phyloP scores from a whole-genome alignment of 1,140 invertebrate genomes.

The Liolophura sinensis region DNA sequence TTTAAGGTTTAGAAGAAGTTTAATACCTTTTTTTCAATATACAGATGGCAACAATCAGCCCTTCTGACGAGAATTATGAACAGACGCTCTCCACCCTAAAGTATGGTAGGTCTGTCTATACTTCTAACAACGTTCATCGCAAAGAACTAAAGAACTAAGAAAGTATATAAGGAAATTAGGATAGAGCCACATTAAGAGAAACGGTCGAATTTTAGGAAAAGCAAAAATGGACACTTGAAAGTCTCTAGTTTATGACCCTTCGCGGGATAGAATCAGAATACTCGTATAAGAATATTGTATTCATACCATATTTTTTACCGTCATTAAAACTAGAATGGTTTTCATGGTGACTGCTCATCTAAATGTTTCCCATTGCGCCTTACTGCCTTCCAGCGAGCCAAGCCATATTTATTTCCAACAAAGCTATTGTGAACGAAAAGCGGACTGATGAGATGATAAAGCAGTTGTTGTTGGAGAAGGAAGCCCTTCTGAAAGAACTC shows the following conservation, averaged over 20 bases:
- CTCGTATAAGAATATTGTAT: not conserved
- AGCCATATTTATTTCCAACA: slow-evolving; percentile 25
- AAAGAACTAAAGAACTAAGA: no score
- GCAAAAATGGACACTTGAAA: not conserved
- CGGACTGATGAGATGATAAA: slow-evolving; percentile 26
- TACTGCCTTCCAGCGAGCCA: slow-evolving; percentile 15
- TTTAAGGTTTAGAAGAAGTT: not conserved
- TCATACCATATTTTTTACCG: no score
- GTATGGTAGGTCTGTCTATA: slow-evolving; percentile 18
- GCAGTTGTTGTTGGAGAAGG: slow-evolving; percentile 28
- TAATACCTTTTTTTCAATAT: not conserved
- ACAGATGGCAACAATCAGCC: slow-evolving; percentile 34
- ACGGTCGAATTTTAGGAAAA: not conserved
- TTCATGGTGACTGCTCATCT: not conserved
- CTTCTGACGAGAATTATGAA: slow-evolving; percentile 33
- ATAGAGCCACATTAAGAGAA: no score
- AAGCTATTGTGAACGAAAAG: slow-evolving; percentile 23
- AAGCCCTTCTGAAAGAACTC: slow-evolving; percentile 22
- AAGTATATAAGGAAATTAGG: no score
- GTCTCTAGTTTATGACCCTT: not conserved
- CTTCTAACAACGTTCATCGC: no score
- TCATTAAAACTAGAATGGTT: no score
- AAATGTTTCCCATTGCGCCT: not conserved
- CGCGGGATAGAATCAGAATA: not conserved
- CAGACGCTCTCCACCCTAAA: slow-evolving; percentile 36